Evolutionary conservation across 1,140 invertebrate genomes (phyloP), one percentile per base, ranked within the genome.

Genomic region (Drosophila subobscura): DNA sequence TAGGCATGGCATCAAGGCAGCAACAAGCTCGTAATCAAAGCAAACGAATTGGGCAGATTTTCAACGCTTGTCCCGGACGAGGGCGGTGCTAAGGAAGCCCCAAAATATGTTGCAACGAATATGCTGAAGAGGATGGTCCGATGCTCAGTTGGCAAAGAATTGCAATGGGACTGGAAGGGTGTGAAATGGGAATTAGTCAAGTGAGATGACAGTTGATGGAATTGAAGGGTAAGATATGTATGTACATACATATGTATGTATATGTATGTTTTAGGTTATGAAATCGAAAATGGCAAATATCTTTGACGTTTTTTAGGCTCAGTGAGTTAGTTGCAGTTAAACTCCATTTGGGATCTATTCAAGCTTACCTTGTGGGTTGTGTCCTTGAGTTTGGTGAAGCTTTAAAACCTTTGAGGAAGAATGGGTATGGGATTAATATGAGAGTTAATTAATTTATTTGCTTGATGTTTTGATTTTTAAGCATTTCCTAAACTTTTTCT

Each of bases 31-130:
- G 63, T 65, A 79, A 83, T 83, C 74, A 83, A 83, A 84, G 64
- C 74, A 65, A 73, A 64, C 66, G 63, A 80, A 73, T 84, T 80
- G 77, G 67, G 58, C 63, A 72, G 77, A 77, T 70, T 85, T 73
- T 77, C 76, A 79, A 65, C 79, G 64, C 63, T 49, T 70, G 54
- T 41, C 47, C 25, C 41, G 3, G 46, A 10, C 54, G 37, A 40
- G 58, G 58, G 22, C n/a, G 12, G 16, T 47, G 42, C 65, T 20
- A 56, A 47, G 16, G 51, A 49, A 49, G 10, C 25, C 66, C 50
- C 8, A 41, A 68, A 70, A 68, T 68, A 70, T 70, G 66, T 68
- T 68, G 20, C 44, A 12, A 12, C 20, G 56, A 68, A 49, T 68
- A 70, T 68, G 64, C 33, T 47, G 29, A 20, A 8, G 41, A 8